Evolutionary conservation across 2,888 invertebrate genomes (phyloP), one percentile per base, ranked within the genome.

Genomic region (Eupithecia dodoneata): DNA sequence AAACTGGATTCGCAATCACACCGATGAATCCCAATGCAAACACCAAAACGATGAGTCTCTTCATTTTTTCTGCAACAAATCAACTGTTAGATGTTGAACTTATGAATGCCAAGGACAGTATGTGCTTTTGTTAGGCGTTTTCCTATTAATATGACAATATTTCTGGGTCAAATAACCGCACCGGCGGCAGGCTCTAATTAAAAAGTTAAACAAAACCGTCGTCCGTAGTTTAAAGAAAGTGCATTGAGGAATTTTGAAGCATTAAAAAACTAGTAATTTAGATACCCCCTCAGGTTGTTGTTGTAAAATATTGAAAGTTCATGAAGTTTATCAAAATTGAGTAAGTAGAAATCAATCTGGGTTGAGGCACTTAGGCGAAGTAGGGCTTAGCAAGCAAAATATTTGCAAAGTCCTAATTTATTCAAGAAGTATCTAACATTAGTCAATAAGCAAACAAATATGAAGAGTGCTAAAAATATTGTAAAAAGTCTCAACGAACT

Each of bases 61-160:
- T 92, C 94, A 94, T 94, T 90, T 90, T 88, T 89, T 89, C 93
- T 93, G 91, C 73, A 85, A 92, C 87, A 74, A 76, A 81, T 76
- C 73, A 59, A 67, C 44, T 78, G 66, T 82, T 76, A 81, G 76
- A 80, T 75, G 71, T 59, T 74, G 9, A 72, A 66, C 70, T 65
- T 71, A 73, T 73, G 80, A 81, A 71, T 41, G 52, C 71, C 73
- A 76, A 81, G 78, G 72, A 76, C 76, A 72, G 74, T 85, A 79
- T 83, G 81, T 83, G 81, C 80, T 66, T 63, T 81, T 80, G 81
- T 76, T 78, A 74, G 75, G 76, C 76, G 76, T 71, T 81, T 76
- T 85, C 80, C 85, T 93, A 93, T 83, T 81, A 81, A 90, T 94
- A 94, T 91, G 85, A 82, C 73, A 74, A 47, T 77, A 79, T 76